phyloP scores from a whole-genome alignment of 1,140 invertebrate species.

The Doryteuthis pealeii region DNA sequence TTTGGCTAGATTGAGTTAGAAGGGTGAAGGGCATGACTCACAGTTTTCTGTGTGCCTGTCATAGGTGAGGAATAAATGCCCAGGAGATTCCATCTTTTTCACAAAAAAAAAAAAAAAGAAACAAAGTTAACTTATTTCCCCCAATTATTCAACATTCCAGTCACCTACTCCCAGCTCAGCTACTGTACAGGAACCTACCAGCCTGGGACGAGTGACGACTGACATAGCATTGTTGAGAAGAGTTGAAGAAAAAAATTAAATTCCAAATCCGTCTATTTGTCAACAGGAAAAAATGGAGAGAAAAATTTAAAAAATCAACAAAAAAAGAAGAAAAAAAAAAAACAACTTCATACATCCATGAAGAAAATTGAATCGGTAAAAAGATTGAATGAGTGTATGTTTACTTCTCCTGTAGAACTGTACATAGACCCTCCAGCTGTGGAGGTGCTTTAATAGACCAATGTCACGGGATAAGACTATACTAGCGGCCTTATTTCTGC shows the following conservation, averaged over 20 bases:
- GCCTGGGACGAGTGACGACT: background rate
- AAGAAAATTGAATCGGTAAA: background rate
- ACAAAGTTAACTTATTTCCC: background rate
- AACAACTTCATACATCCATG: too few species aligned
- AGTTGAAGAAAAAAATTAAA: too few species aligned
- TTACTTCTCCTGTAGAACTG: slow-evolving; percentile 8
- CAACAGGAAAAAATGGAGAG: too few species aligned
- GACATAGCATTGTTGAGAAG: background rate
- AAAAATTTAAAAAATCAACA: too few species aligned
- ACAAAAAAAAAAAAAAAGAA: too few species aligned
- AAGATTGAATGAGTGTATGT: background rate
- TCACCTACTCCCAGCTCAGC: background rate
- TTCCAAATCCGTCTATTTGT: slow-evolving; percentile 6
- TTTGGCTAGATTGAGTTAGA: background rate
- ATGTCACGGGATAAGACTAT: slow-evolving; percentile 3
- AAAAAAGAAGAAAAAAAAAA: background rate
- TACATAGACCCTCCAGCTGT: background rate
- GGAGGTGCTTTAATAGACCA: slow-evolving; percentile 14
- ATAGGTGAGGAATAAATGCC: background rate
- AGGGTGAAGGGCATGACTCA: background rate
- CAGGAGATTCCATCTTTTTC: too few species aligned
- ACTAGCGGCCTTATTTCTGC: slow-evolving; percentile 15
- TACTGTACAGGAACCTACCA: background rate
- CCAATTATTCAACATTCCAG: slow-evolving; percentile 7
- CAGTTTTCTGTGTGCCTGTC: background rate